phyloP scores from a whole-genome alignment of 2,797 vertebrate species.

The Sebastes diaconus region DNA sequence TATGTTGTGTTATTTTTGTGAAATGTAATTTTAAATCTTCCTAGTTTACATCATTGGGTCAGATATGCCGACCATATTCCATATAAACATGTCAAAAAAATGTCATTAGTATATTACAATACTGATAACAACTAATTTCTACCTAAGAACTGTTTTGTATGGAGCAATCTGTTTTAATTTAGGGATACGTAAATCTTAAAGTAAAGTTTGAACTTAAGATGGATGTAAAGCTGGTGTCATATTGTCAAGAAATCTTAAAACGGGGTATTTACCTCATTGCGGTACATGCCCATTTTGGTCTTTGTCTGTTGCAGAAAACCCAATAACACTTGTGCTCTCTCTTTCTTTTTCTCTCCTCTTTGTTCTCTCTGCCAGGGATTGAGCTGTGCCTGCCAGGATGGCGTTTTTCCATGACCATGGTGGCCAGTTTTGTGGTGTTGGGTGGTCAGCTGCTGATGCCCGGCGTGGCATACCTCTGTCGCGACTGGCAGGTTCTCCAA shows the following conservation, averaged over 20 bases:
- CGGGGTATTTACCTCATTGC: background rate
- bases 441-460: conserved; percentile 96
- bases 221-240: background rate
- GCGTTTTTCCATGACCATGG: conserved; percentile 98
- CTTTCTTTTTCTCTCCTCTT: background rate
- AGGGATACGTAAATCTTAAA: background rate
- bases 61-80: background rate
- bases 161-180: background rate
- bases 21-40: background rate
- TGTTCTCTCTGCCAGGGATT: conserved; percentile 84
- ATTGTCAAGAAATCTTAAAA: background rate
- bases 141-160: background rate
- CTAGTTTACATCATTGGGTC: background rate
- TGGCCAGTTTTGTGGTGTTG: conserved; percentile 92
- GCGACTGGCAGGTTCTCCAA: conserved; percentile 96
- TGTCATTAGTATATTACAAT: background rate
- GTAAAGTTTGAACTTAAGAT: background rate
- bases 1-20: background rate
- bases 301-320: background rate
- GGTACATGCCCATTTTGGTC: background rate
- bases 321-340: background rate
- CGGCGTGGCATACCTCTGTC: conserved; percentile 90
- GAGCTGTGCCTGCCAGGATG: conserved; percentile 93
- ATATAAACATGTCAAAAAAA: background rate
- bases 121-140: background rate